Evolutionary conservation across 2,797 vertebrate species (phyloP), one percentile per base, ranked within the genome.

Genomic region (Phrynocephalus guinanensis): DNA sequence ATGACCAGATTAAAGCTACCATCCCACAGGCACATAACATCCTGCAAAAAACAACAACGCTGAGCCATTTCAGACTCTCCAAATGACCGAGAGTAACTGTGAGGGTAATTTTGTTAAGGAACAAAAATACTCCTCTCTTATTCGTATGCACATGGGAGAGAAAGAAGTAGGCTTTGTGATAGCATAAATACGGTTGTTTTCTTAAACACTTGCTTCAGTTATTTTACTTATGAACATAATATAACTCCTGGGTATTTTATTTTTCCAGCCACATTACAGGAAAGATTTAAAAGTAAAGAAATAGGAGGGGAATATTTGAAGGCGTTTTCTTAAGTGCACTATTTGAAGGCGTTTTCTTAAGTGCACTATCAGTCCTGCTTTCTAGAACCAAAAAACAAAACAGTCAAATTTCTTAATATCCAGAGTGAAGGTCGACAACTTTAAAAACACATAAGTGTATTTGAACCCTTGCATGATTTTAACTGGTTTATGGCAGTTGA

Each of bases 1-100:
- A 76, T 71, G 71, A 87, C 48, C 85, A 90, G 82, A 87, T 76
- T 70, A 90, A 86, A 90, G 75, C 77, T 26, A 70, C 71, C 75
- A 84, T 71, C 82, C 26, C 33, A 68, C 63, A 84, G 82, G 79
- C 50, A 79, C 22, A 77, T 60, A 44, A 84, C 52, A 82, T 76
- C 78, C 87, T 20, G 66, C 52, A 80, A 82, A 80, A 82, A 89
- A 78, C 38, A 83, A 82, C 15, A 79, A n/a, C 50, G 68, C 70
- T 79, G 13, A 85, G 71, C 71, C 50, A 52, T 67, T 88, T 38
- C 28, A 84, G 56, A 28, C 28, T 79, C 84, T 84, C 52, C 79
- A 79, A 84, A 84, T 11, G 22, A 68, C 48, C 70, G 28, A 20
- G 24, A 81, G 44, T 10, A 38, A 60, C 3, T 38, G 6, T 26